phyloP scores from a whole-genome alignment of 2,797 vertebrate species.

The Acrossocheilus wenchowensis region DNA sequence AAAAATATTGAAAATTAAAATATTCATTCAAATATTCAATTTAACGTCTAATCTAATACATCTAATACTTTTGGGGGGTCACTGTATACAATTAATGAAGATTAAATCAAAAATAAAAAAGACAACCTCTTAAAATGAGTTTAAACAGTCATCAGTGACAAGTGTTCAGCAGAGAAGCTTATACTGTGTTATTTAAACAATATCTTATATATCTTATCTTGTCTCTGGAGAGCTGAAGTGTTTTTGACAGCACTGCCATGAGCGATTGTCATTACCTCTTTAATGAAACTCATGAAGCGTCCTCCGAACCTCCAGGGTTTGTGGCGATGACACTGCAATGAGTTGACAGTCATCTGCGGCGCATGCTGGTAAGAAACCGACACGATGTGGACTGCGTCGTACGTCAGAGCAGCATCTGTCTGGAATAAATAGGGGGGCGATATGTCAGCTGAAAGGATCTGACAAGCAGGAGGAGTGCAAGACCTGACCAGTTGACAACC shows the following conservation, averaged over 20 bases:
- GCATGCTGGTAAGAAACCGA: constrained; percentile 98
- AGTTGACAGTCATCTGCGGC: constrained; percentile 98
- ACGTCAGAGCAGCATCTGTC: constrained; percentile 98
- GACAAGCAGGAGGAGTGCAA: constrained; percentile 33
- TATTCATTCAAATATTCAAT: too few species aligned
- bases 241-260: constrained; percentile 24
- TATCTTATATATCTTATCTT: constrained; percentile 25
- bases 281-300: constrained; percentile 99
- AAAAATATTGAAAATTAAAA: neutral
- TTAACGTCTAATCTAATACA: too few species aligned
- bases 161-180: neutral
- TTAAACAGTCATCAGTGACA: neutral
- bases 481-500: constrained; percentile 33
- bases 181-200: constrained; percentile 22
- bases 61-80: neutral
- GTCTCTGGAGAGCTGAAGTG: constrained; percentile 31
- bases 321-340: constrained; percentile 97
- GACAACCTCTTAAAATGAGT: neutral
- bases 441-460: constrained; percentile 70
- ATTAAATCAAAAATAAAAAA: neutral
- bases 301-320: constrained; percentile 98
- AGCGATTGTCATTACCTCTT: constrained; percentile 85
- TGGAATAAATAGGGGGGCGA: constrained; percentile 84
- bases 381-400: constrained; percentile 97
- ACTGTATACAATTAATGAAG: neutral